Base-by-base conservation (phyloP, 1,140 invertebrate species). In the Nymphalis io region DNA sequence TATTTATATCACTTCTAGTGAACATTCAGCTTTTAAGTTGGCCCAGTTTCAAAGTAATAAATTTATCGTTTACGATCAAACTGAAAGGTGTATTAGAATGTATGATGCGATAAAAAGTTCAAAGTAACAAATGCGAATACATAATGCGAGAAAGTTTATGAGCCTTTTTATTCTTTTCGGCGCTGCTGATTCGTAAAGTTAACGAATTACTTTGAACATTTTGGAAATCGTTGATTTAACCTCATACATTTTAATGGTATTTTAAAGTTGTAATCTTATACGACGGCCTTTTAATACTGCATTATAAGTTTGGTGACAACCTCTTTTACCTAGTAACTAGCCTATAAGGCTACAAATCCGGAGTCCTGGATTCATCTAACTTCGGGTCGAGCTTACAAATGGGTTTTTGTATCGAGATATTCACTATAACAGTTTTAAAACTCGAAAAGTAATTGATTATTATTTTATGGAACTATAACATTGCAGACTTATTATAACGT, bases 71-170 rank as follows among this genome's bases (percentile, higher is more conserved):
- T 79, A 83, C 79, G 77, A 78, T 68, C 46, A 63, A 66, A 70
- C 66, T 76, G 66, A 74, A 79, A 70, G 57, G 70, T 51, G 76
- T 79, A 81, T 83, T 76, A 79, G 74, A 76, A 72, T 77, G 63
- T 73, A 65, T 67, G 68, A 62, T 70, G 57, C 48, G 59, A 72
- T 58, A 68, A 69, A 51, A 64, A 68, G n/a, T 68, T 65, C 42
- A 58, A 61, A 63, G 61, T 51, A 73, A 51, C 46, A 51, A 70
- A 68, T 40, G 42, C 60, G 58, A 53, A 48, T 51, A 55, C 27
- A 33, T 60, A 23, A 68, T 68, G 59, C n/a, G 58, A 46, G 48
- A 51, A 65, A 61, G 12, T 60, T 61, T 68, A 55, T 16, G 48
- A 44, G 18, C 27, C 40, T 60, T 67, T 67, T 60, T 67, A 60